Percentiles rank a stretch among this genome's conserved stretches.
These are phyloP conservation scores for Phalanger gymnotis DNA, from an alignment of 2,797 vertebrate species.

Conservation along the genomic window DNA sequence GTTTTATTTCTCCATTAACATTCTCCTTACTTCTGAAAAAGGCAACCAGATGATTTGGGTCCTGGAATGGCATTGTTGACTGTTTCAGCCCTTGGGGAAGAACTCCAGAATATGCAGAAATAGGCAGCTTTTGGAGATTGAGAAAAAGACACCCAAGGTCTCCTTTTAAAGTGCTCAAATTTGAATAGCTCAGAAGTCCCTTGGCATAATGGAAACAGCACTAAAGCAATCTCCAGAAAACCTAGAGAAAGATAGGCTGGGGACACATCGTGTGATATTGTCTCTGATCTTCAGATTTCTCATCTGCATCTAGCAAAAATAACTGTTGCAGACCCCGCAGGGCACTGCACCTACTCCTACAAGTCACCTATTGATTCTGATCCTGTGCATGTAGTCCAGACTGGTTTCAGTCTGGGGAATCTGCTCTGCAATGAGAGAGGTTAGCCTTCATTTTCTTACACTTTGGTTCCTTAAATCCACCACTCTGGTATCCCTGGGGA, in stretches of 20 bases:
- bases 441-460: not conserved
- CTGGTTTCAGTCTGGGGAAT: not conserved
- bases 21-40: conserved; percentile 10
- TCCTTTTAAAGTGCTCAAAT: not conserved
- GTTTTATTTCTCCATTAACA: conserved; percentile 45
- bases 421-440: not conserved
- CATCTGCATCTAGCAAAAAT: not conserved
- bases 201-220: not conserved
- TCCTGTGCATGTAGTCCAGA: not conserved
- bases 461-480: not conserved
- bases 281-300: not conserved
- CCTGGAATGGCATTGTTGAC: not conserved
- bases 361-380: not conserved
- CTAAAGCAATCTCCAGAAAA: not conserved
- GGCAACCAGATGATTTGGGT: not conserved
- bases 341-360: not conserved
- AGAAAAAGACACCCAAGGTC: not conserved
- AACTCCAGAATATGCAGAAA: not conserved
- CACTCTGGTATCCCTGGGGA: not conserved
- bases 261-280: not conserved
- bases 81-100: not conserved
- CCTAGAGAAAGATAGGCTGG: not conserved
- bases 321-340: not conserved
- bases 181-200: not conserved
- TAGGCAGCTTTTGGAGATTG: not conserved